Evolutionary conservation across 2,888 invertebrate genomes (phyloP), one percentile per base, ranked within the genome.

Genomic region (Elegia similella): DNA sequence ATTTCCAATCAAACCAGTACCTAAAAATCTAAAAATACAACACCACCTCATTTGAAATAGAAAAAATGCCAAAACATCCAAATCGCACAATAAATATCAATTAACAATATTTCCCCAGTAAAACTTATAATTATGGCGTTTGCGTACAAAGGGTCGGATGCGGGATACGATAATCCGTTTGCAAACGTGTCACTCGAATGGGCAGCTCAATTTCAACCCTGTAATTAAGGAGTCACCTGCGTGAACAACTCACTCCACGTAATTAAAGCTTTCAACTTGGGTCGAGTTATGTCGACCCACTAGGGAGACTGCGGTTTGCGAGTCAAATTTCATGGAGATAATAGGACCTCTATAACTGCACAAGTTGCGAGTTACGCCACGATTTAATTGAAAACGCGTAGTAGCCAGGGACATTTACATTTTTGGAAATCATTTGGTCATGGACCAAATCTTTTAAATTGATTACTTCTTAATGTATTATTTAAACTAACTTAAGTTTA

Each of bases 161-260:
- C 76, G 78, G 78, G 77, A 80, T 83, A 82, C 78, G 82, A 82
- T 87, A 88, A 86, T 87, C 82, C 82, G 80, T 86, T 86, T 78
- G 82, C 78, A 82, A 85, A 86, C 81, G 82, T 83, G 86, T 84
- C 88, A 88, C 82, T 76, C 78, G 82, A 87, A 86, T 84, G 86
- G 88, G 84, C 85, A 85, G 88, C 84, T 89, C 87, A 85, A 86
- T 88, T 84, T 80, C 81, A 78, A 78, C 80, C 80, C 80, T 78
- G 80, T 88, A 88, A 90, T 90, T 88, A 88, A 89, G 86, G 88
- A 88, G 89, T 86, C 88, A 90, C 89, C 90, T 90, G 90, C 84
- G 86, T 86, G 88, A 86, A 89, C 88, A 86, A 82, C 84, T 87
- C 86, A 82, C 87, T 87, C 77, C 73, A 77, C 81, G 82, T 88